These are phyloP conservation scores for Cygnus atratus DNA, from an alignment of 2,113 vertebrate species.

Conservation along the genomic window DNA sequence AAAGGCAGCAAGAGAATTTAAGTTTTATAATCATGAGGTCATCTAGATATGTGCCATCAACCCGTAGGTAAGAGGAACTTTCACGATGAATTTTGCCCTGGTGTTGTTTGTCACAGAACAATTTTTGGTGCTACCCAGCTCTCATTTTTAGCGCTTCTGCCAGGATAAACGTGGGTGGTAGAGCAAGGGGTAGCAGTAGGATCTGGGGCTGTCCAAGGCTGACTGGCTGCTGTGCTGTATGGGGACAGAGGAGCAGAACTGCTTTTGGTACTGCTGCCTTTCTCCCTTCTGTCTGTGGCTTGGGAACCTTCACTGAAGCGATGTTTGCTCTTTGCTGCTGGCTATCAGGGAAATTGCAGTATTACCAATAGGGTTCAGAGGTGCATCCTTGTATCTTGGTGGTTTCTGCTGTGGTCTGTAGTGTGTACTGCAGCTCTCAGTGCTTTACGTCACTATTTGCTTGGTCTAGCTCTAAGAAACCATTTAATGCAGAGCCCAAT, in stretches of 20 bases:
- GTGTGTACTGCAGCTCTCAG: background rate
- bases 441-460: background rate
- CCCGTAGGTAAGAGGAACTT: background rate
- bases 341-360: background rate
- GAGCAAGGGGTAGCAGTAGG: no score
- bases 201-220: background rate
- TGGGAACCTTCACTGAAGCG: background rate
- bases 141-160: background rate
- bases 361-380: background rate
- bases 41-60: background rate
- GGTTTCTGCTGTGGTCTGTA: background rate
- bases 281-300: background rate
- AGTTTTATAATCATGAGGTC: background rate
- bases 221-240: background rate
- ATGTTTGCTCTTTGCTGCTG: background rate
- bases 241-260: background rate
- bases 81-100: background rate
- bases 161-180: no score
- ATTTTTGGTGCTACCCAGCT: background rate
- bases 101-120: background rate
- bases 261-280: background rate
- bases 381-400: background rate
- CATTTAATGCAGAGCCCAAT: background rate
- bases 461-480: background rate
- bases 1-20: background rate